Percentiles rank a stretch among this genome's conserved stretches.
Evolutionary conservation across 2,888 invertebrate species (phyloP).

Genomic region (Podotricha telesiphe): DNA sequence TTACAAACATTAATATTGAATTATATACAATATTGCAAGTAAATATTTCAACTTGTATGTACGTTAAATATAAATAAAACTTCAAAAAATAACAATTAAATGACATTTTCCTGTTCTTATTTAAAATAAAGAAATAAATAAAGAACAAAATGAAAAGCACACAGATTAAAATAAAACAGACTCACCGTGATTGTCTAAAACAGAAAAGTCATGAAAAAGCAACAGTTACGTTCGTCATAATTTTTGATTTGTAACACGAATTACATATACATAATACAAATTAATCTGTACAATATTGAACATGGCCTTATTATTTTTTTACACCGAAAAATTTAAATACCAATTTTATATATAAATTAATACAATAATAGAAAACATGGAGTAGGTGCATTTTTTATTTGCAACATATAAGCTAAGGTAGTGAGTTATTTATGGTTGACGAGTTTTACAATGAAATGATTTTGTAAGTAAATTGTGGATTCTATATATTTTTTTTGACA

Average conservation of each 20-base stretch:
- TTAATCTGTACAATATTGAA: background rate
- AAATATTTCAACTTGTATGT: too few relatives aligned
- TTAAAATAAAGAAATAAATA: background rate
- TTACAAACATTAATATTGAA: too few relatives aligned
- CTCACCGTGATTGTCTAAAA: conserved; percentile 70
- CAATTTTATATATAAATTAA: background rate
- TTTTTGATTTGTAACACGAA: conserved; percentile 69
- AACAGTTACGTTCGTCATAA: conserved; percentile 55
- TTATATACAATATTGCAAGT: too few relatives aligned
- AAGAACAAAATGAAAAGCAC: conserved; percentile 32
- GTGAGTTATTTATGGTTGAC: background rate
- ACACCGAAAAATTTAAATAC: background rate
- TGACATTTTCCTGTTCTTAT: too few relatives aligned
- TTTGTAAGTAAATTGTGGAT: background rate
- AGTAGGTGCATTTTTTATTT: background rate
- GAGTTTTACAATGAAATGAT: background rate
- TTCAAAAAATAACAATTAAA: too few relatives aligned
- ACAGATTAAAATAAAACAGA: conserved; percentile 46
- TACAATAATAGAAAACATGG: background rate
- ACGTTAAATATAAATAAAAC: too few relatives aligned
- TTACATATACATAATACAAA: conserved; percentile 68
- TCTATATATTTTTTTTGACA: too few relatives aligned
- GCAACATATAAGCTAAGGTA: background rate
- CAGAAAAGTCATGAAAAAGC: conserved; percentile 73
- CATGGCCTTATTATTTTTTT: conserved; percentile 1